phyloP scores from a whole-genome alignment of 2,888 invertebrate species.

The Folsomia candida region DNA sequence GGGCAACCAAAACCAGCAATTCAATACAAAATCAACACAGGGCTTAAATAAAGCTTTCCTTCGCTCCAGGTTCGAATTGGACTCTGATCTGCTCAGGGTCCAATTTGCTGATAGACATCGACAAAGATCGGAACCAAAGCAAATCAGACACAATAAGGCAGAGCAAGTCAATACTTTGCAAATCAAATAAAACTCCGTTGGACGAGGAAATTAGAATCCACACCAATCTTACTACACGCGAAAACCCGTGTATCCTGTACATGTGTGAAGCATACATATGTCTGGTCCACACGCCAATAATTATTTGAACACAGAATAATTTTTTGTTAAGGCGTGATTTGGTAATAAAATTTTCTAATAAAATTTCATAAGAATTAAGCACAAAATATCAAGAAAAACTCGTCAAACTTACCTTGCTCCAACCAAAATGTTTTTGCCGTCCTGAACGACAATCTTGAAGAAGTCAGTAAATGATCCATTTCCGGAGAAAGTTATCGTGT shows the following conservation, averaged over 20 bases:
- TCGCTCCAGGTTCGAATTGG: neutral
- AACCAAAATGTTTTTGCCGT: constrained; percentile 49
- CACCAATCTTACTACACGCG: no score
- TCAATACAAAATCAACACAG: constrained; percentile 1
- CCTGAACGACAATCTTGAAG: constrained; percentile 49
- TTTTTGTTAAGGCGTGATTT: no score
- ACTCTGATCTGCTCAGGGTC: no score
- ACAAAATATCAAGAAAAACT: no score
- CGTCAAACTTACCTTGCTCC: constrained; percentile 42
- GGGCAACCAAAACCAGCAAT: neutral
- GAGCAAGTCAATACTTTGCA: neutral
- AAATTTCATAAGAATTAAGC: no score
- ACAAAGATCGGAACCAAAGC: constrained; percentile 19
- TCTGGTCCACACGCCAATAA: no score
- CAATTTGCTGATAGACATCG: constrained; percentile 51
- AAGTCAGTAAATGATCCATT: constrained; percentile 50
- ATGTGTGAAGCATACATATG: no score
- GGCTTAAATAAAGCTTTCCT: neutral
- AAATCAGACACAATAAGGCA: constrained; percentile 2
- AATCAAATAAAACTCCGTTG: no score
- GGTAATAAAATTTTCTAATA: no score
- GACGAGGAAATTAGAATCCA: neutral
- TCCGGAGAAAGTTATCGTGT: constrained; percentile 49
- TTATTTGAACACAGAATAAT: no score
- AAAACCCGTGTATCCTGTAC: no score